A percentile compares a stretch with the other conserved stretches of the same genome.
These are phyloP conservation scores for Toxotes jaculatrix DNA, from an alignment of 2,113 vertebrate genomes.

Conservation along the genomic window DNA sequence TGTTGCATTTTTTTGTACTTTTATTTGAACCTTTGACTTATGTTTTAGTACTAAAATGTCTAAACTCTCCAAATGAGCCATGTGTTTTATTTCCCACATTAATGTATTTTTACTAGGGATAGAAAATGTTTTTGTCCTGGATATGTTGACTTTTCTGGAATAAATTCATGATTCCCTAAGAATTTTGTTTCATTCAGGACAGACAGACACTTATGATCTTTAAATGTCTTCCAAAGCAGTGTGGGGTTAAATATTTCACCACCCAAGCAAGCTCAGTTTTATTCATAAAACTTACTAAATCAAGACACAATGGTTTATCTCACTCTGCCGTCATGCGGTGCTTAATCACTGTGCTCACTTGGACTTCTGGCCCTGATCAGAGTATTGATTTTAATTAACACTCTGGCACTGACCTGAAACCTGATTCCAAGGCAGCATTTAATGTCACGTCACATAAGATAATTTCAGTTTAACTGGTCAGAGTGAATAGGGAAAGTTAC, in stretches of 20 bases:
- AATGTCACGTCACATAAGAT: background rate
- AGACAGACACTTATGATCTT: background rate
- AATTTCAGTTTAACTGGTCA: background rate
- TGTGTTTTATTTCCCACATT: conserved; percentile 51
- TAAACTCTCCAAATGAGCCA: conserved; percentile 59
- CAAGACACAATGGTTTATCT: background rate
- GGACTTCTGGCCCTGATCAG: background rate
- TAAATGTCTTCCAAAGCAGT: background rate
- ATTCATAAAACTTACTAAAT: background rate
- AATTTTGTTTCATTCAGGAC: conserved; percentile 16
- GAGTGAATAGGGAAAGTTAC: no score
- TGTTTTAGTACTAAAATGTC: conserved; percentile 65
- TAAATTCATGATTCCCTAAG: conserved; percentile 70
- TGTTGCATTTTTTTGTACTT: conserved; percentile 58
- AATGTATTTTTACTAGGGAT: conserved; percentile 65
- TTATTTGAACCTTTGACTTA: conserved; percentile 58
- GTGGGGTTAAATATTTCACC: background rate
- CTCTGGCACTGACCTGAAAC: background rate
- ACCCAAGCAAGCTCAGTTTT: background rate
- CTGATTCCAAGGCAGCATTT: background rate
- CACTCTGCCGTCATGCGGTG: background rate
- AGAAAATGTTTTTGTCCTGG: conserved; percentile 61
- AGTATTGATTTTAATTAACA: conserved; percentile 4
- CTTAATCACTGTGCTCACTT: background rate
- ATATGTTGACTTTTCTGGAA: conserved; percentile 71